Evolutionary conservation across 2,113 vertebrate species (phyloP).

Genomic region (Calypte anna): DNA sequence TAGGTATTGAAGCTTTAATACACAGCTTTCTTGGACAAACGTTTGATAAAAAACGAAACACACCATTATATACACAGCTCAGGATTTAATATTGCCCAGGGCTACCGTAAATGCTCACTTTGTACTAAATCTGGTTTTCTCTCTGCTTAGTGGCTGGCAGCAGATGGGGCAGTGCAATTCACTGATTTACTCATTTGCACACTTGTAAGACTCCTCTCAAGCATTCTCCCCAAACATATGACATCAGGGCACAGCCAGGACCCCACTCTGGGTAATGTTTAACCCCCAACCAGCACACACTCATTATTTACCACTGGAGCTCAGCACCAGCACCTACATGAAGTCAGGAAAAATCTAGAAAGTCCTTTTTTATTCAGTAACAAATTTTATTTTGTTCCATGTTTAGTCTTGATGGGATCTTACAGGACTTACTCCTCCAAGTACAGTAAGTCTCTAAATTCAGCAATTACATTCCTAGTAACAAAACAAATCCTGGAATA

Average conservation of each 20-base stretch:
- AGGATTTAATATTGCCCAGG: conserved; percentile 83
- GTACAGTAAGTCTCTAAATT: neutral
- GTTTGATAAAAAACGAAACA: conserved; percentile 82
- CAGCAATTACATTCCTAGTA: neutral
- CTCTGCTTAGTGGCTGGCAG: conserved; percentile 68
- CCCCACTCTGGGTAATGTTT: neutral
- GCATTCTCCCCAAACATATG: conserved; percentile 13
- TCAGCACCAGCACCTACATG: neutral
- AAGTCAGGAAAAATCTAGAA: neutral
- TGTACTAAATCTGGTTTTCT: conserved; percentile 81
- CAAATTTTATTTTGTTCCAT: neutral
- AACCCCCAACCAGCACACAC: neutral
- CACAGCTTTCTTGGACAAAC: conserved; percentile 86
- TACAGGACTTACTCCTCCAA: neutral
- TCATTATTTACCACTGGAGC: neutral
- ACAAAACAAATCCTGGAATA: neutral
- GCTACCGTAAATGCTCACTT: conserved; percentile 86
- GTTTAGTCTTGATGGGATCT: neutral
- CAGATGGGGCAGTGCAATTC: conserved; percentile 49
- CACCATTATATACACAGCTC: conserved; percentile 78
- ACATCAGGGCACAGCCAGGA: conserved; percentile 14
- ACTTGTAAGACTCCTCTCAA: neutral
- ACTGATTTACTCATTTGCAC: conserved; percentile 44
- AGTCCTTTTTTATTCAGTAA: neutral
- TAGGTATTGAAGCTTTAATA: conserved; percentile 84